phyloP scores from a whole-genome alignment of 2,797 vertebrate genomes.

The Xenops minutus region DNA sequence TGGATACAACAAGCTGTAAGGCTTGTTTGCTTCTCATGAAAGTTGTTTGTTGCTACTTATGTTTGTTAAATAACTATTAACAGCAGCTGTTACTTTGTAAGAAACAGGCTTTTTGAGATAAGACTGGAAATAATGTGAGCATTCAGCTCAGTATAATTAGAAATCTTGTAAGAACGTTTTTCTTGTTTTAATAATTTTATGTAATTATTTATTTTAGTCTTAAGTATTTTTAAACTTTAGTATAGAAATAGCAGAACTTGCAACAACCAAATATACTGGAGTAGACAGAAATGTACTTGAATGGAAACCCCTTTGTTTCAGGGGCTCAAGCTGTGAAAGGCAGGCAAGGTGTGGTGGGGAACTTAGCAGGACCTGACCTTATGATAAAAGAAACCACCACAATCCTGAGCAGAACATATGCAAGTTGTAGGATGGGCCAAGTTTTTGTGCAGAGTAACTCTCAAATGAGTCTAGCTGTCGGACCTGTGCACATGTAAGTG shows the following conservation, averaged over 20 bases:
- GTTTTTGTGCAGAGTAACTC: neutral
- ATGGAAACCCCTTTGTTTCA: neutral
- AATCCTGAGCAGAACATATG: neutral
- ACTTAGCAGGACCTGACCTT: neutral
- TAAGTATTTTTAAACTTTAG: neutral
- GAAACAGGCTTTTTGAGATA: neutral
- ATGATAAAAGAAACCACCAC: neutral
- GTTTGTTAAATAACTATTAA: neutral
- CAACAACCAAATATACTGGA: neutral
- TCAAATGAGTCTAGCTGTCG: neutral
- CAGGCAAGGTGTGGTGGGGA: neutral
- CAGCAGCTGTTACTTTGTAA: neutral
- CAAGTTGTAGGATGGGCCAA: neutral
- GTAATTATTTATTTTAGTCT: neutral
- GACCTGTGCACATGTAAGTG: neutral
- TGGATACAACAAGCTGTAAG: neutral
- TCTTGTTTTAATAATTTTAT: neutral
- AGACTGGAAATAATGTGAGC: neutral
- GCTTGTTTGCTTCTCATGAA: constrained; percentile 4
- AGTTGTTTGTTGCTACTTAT: neutral
- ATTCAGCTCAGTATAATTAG: neutral
- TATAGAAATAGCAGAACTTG: neutral
- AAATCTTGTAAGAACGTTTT: neutral
- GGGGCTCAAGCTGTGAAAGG: neutral
- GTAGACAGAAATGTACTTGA: neutral